Evolutionary conservation across 2,797 vertebrate genomes (phyloP).

Genomic region (Gadopsis bispinosus): DNA sequence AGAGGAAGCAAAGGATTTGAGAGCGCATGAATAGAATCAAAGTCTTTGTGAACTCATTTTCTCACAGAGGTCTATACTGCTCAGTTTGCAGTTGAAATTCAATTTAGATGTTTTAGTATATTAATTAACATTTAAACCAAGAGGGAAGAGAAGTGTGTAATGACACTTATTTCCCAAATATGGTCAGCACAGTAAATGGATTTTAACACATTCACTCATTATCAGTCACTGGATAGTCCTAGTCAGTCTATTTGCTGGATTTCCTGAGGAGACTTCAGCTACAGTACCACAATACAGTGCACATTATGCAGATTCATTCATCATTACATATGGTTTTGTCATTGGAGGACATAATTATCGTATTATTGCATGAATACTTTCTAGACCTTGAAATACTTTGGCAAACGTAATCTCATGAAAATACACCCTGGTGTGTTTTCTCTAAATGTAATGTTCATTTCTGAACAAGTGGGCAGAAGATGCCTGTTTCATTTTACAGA

Average conservation of each 20-base stretch:
- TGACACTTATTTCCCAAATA: slow-evolving; percentile 23
- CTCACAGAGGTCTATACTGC: background rate
- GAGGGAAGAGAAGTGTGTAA: slow-evolving; percentile 14
- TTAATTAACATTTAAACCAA: slow-evolving; percentile 38
- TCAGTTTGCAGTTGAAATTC: slow-evolving; percentile 21
- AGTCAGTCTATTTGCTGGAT: background rate
- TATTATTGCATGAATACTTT: background rate
- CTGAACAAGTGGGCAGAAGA: background rate
- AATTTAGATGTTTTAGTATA: slow-evolving; percentile 19
- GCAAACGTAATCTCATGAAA: background rate
- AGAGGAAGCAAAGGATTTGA: slow-evolving; percentile 13
- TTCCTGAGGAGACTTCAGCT: background rate
- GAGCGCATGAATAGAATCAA: background rate
- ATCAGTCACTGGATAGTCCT: background rate
- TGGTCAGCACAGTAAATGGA: slow-evolving; percentile 10
- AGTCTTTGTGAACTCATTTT: slow-evolving; percentile 14
- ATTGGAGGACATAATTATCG: background rate
- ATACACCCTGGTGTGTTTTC: background rate
- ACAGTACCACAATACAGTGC: background rate
- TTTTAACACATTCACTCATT: slow-evolving; percentile 28
- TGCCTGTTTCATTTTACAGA: slow-evolving; percentile 10
- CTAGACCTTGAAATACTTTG: background rate
- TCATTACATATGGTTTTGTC: background rate
- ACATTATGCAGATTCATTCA: slow-evolving; percentile 1
- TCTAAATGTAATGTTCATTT: background rate